phyloP scores from a whole-genome alignment of 2,888 invertebrate genomes.

The Dioctria linearis region DNA sequence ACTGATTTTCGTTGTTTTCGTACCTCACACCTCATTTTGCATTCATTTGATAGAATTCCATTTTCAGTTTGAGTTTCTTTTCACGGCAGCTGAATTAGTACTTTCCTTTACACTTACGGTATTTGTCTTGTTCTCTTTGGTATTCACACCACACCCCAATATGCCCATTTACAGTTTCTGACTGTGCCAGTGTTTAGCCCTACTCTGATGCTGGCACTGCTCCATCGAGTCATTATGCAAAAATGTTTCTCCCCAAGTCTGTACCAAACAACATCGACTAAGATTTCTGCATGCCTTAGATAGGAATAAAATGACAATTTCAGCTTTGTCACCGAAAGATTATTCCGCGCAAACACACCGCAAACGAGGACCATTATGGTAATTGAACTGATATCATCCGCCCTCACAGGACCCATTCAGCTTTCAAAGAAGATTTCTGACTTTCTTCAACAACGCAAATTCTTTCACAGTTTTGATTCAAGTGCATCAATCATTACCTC shows the following conservation, averaged over 20 bases:
- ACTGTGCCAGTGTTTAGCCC: not conserved
- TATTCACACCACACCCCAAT: conserved; percentile 25
- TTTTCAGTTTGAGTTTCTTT: conserved; percentile 30
- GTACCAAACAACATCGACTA: no score
- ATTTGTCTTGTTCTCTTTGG: conserved; percentile 45
- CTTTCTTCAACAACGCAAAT: not conserved
- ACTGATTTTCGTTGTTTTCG: no score
- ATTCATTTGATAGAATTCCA: conserved; percentile 5
- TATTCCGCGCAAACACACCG: conserved; percentile 38
- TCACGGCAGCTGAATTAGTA: conserved; percentile 5
- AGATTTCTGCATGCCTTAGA: conserved; percentile 22
- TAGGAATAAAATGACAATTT: conserved; percentile 39
- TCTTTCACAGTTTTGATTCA: conserved; percentile 16
- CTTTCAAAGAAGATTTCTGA: not conserved
- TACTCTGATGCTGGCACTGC: not conserved
- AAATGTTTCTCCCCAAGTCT: not conserved
- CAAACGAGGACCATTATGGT: conserved; percentile 24
- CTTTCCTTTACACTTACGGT: conserved; percentile 31
- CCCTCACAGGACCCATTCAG: not conserved
- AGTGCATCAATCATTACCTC: not conserved
- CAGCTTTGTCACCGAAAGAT: conserved; percentile 36
- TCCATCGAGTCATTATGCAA: conserved; percentile 41
- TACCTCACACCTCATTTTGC: conserved; percentile 4
- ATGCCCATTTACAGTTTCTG: conserved; percentile 7
- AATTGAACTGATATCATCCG: conserved; percentile 19